Base-by-base conservation (phyloP, 2,888 invertebrate species). In the Myopa tessellatipennis region DNA sequence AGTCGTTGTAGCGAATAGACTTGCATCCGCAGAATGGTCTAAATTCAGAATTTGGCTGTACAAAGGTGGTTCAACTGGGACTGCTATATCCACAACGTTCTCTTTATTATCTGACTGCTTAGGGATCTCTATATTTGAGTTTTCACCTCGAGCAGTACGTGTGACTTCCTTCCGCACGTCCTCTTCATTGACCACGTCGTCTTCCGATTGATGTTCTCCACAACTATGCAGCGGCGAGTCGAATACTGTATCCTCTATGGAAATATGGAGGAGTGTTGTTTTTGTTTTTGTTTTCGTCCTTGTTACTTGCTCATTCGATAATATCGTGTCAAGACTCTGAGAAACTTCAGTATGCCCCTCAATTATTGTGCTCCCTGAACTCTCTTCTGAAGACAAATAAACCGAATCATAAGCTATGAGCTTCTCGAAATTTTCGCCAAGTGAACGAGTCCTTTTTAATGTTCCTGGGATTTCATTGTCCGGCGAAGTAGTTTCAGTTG, bases 351-450 rank as follows among this genome's bases (percentile, higher is more conserved):
- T 80, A 50, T 85, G 84, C 52, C 86, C 85, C 38, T 87, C 87
- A 4, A 86, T 84, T 4, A 89, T 61, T 0, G 88, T 89, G 12
- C 87, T 84, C 74, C 88, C 88, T 8, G 88, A 88, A 73, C 89
- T 87, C 10, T 89, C 89, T 76, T 89, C 89, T 0, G 89, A 90
- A 2, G 89, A 89, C 1, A 90, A 79, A 79, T 90, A 90, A 4
- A 90, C 88, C 52, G 90, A 89, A 82, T 90, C 89, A 80, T 90
- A 90, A 58, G 89, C 88, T 68, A 89, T 89, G 0, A 89, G 83
- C 63, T 87, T 86, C 10, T 87, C 85, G 71, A 86, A 76, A 76
- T 83, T 83, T 8, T 83, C 84, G 73, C 82, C 82, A 3, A 82
- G 79, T 3, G 79, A 79, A 10, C 84, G 79, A 7, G 82, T 38